Conservation (phyloP, 2,113 vertebrate species). For the Megaceryle torquata region DNA sequence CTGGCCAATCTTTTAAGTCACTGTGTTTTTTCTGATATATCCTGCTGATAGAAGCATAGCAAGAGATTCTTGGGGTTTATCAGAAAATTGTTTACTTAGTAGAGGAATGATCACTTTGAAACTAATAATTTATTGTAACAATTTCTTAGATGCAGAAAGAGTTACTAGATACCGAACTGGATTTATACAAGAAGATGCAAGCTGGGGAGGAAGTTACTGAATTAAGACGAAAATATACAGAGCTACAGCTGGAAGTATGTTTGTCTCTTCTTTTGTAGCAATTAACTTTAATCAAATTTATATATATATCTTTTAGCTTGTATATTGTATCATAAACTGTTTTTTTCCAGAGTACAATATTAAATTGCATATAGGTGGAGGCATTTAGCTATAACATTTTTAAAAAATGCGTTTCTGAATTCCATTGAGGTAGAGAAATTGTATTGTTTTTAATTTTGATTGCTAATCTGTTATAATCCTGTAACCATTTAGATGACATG, state of each 20-base stretch:
- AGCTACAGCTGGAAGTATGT: constrained; percentile 93
- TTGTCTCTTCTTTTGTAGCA: constrained; percentile 22
- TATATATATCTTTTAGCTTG: neutral
- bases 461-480: neutral
- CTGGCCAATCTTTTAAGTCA: neutral
- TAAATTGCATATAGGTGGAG: neutral
- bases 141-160: constrained; percentile 91
- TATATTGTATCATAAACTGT: neutral
- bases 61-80: neutral
- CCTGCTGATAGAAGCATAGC: neutral
- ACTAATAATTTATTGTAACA: constrained; percentile 7
- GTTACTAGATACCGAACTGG: constrained; percentile 93
- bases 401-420: neutral
- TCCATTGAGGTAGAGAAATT: neutral
- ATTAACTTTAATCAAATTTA: neutral
- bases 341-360: neutral
- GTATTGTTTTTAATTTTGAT: neutral
- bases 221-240: constrained; percentile 90
- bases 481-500: neutral
- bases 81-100: neutral
- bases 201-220: constrained; percentile 94
- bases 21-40: neutral
- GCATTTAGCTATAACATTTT: neutral
- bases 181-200: constrained; percentile 96
- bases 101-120: neutral